Evolutionary conservation across 92 coral and sea anemone species (phyloP), one percentile per base, ranked within the genome.

Genomic region (Palythoa heliodiscus): DNA sequence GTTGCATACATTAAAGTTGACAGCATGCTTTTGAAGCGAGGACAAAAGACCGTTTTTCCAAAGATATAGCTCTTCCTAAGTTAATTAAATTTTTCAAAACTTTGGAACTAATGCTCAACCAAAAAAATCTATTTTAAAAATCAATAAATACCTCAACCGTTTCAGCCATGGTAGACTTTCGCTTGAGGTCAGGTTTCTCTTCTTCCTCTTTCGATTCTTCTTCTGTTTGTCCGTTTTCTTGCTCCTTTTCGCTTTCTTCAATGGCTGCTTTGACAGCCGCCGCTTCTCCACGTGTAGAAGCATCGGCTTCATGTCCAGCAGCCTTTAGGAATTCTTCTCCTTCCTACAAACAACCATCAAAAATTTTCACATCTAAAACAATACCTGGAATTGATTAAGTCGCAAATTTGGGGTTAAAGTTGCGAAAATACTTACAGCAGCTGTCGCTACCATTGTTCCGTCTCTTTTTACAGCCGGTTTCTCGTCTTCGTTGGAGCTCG

Each of bases 301-400:
- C 95, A 70, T 91, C 95, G 40, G 83, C 96, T 74, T 96, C 92
- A 29, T 91, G 89, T 43, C 98, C 98, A 24, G 93, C 82, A 24
- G 91, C 85, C 82, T 94, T 97, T 66, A 94, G 91, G 77, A 94
- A 92, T 53, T 95, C 94, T 89, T 94, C 98, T 20, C 98, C 98
- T 78, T 96, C 98, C 98, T 96, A 86, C 3, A 67, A 73, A 78
- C 77, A 43, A 80, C 75, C 40, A 20, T 15, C 54, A 40, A 13
- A 40, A 48, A 35, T 70, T 25, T 80, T 63, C 14, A 10, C 19
- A 63, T 50, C 11, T 25, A 38, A 12, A 66, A 48, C 70, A 69
- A 25, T 25, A 1, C 25, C 14, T 47, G 47, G 15, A 20, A 67
- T 16, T 10, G 29, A 81, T 57, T 7, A 72, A 24, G 54, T 75